These are phyloP conservation scores for Mimachlamys varia DNA, from an alignment of 2,888 invertebrate species.

Conservation along the genomic window DNA sequence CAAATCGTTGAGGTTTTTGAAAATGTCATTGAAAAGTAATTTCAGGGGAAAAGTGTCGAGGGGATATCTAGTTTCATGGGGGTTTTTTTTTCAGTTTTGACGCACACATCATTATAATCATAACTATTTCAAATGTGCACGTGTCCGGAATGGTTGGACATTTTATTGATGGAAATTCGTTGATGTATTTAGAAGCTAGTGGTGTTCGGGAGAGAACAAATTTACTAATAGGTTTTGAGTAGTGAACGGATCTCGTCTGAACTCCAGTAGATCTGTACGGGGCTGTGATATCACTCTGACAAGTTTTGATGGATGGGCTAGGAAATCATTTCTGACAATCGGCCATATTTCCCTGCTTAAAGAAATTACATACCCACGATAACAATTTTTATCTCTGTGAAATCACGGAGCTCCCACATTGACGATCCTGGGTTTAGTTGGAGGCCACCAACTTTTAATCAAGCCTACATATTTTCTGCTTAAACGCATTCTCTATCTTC, in stretches of 20 bases:
- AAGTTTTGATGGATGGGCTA: slow-evolving; percentile 54
- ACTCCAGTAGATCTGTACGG: slow-evolving; percentile 39
- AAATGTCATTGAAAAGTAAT: slow-evolving; percentile 17
- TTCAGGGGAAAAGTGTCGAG: neutral
- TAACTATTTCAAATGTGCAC: slow-evolving; percentile 13
- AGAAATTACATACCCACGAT: slow-evolving; percentile 50
- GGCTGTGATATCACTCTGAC: slow-evolving; percentile 47
- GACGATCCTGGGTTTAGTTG: slow-evolving; percentile 23
- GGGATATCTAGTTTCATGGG: slow-evolving; percentile 5
- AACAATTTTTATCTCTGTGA: slow-evolving; percentile 45
- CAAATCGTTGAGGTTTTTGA: neutral
- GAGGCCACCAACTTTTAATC: slow-evolving; percentile 40
- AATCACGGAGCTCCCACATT: slow-evolving; percentile 44
- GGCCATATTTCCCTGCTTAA: slow-evolving; percentile 47
- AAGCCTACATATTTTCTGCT: slow-evolving; percentile 39
- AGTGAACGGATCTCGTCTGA: slow-evolving; percentile 44
- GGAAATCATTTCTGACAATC: slow-evolving; percentile 52
- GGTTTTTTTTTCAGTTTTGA: neutral
- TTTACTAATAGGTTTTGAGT: slow-evolving; percentile 51
- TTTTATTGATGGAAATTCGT: neutral
- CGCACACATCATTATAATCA: neutral
- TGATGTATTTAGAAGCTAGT: slow-evolving; percentile 8
- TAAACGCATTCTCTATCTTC: slow-evolving; percentile 38
- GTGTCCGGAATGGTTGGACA: slow-evolving; percentile 4
- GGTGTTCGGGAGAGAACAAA: slow-evolving; percentile 45